Conservation (phyloP, 2,113 vertebrate genomes). For the Willisornis vidua region DNA sequence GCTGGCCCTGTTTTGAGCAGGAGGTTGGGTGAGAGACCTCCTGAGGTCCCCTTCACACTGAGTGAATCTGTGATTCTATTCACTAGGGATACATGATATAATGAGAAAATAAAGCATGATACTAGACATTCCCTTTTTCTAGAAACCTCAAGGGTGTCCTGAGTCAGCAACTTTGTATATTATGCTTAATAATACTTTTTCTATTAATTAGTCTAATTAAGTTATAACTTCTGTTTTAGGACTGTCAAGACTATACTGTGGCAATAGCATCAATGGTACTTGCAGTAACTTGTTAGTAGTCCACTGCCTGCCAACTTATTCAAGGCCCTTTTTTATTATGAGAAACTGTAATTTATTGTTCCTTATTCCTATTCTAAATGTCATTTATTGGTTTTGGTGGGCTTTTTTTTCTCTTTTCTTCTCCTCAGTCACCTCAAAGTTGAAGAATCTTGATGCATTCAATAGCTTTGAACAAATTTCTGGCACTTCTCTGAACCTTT, state of each 20-base stretch:
- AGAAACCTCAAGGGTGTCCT: not conserved
- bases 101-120: not conserved
- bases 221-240: not conserved
- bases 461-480: not conserved
- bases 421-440: not conserved
- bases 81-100: not conserved
- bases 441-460: not conserved
- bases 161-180: not conserved
- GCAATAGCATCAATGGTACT: not conserved
- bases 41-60: not conserved
- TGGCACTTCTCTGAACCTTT: not conserved
- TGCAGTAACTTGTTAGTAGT: not conserved
- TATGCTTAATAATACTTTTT: not conserved
- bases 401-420: not conserved
- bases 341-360: not conserved
- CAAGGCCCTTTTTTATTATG: not conserved
- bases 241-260: not conserved
- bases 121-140: not conserved
- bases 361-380: not conserved
- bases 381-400: not conserved
- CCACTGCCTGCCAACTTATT: not conserved
- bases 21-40: not conserved
- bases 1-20: not conserved
- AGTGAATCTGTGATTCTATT: not conserved
- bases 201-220: not conserved